A percentile compares a stretch with the other conserved stretches of the same genome.
These are phyloP conservation scores for Smutsia temminckii DNA, from an alignment of 2,797 vertebrate species.

Conservation along the genomic window DNA sequence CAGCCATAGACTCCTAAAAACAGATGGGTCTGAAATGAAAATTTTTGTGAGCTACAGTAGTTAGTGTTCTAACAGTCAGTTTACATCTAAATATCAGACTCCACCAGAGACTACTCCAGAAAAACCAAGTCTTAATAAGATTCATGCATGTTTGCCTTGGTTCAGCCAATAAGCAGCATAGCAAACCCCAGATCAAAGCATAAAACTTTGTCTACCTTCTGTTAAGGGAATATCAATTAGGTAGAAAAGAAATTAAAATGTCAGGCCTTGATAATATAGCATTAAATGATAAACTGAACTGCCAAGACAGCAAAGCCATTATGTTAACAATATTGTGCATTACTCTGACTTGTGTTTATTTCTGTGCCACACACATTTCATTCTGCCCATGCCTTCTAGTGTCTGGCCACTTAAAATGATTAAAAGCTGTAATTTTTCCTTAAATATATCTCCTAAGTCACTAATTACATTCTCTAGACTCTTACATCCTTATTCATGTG, in stretches of 20 bases:
- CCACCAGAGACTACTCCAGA: conserved; percentile 34
- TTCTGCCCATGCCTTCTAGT: conserved; percentile 43
- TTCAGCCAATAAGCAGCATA: neutral
- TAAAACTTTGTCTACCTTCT: conserved; percentile 59
- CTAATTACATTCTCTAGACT: conserved; percentile 46
- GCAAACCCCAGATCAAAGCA: conserved; percentile 56
- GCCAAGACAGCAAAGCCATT: conserved; percentile 46
- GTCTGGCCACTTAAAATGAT: conserved; percentile 69
- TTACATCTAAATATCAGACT: conserved; percentile 75
- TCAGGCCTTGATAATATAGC: conserved; percentile 65
- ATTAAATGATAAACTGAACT: conserved; percentile 63
- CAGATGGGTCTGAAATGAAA: conserved; percentile 63
- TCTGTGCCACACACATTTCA: conserved; percentile 51
- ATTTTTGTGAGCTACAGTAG: conserved; percentile 56
- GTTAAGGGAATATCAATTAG: conserved; percentile 73
- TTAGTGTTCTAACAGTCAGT: conserved; percentile 65
- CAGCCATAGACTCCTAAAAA: conserved; percentile 65
- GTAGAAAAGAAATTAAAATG: conserved; percentile 72
- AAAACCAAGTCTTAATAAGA: conserved; percentile 74
- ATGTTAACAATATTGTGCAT: neutral
- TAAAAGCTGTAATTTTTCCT: conserved; percentile 69
- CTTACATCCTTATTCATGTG: conserved; percentile 56
- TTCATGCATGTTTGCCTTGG: conserved; percentile 62
- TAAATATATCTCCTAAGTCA: conserved; percentile 50
- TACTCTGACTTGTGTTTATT: conserved; percentile 61